Evolutionary conservation across 2,797 vertebrate species (phyloP).

Genomic region (Austrolebias charrua): DNA sequence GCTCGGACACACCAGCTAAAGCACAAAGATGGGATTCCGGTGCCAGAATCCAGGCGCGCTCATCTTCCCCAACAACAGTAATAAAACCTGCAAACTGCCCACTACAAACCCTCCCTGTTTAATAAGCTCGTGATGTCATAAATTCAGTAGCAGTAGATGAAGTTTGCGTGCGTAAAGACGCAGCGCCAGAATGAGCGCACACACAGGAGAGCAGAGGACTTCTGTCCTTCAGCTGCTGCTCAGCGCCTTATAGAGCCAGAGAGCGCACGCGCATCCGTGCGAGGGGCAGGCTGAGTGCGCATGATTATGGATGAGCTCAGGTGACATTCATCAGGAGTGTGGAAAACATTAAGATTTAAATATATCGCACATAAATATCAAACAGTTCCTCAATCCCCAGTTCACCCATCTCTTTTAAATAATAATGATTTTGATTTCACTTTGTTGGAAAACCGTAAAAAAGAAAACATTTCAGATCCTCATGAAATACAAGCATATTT

Average conservation of each 20-base stretch:
- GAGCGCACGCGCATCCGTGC: conserved; percentile 28
- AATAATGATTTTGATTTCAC: too few species aligned
- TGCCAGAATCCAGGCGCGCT: neutral
- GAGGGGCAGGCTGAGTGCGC: conserved; percentile 29
- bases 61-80: neutral
- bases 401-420: too few species aligned
- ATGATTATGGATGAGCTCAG: conserved; percentile 39
- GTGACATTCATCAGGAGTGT: conserved; percentile 33
- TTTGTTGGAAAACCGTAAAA: too few species aligned
- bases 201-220: conserved; percentile 4
- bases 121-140: neutral
- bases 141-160: neutral
- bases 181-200: neutral
- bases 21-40: neutral
- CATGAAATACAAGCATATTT: too few species aligned
- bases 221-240: conserved; percentile 26
- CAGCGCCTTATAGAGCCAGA: conserved; percentile 26
- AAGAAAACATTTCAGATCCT: too few species aligned
- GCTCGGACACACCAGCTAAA: conserved; percentile 4
- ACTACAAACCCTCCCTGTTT: neutral
- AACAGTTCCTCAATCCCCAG: too few species aligned
- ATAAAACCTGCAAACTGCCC: conserved; percentile 1
- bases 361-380: too few species aligned
- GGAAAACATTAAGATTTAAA: too few species aligned
- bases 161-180: conserved; percentile 51